A percentile compares a stretch with the other conserved stretches of the same genome.
Evolutionary conservation across 1,140 invertebrate genomes (phyloP).

Genomic region (Drosophila ercepeae): DNA sequence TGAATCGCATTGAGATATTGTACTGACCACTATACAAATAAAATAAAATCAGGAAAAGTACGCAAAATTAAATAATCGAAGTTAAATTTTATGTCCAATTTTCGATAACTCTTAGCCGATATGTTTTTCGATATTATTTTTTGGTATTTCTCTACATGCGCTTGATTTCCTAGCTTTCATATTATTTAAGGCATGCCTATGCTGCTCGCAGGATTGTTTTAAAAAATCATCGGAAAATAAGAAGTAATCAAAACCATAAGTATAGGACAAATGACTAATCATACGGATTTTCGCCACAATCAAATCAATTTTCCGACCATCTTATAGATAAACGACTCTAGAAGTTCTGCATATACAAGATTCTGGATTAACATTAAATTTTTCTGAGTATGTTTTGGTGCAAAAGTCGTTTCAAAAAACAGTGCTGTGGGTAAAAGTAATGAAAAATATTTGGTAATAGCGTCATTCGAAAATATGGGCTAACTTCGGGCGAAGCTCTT

Average conservation of each 20-base stretch:
- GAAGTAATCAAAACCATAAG: conserved; percentile 55
- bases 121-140: conserved; percentile 21
- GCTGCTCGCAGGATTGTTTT: conserved; percentile 30
- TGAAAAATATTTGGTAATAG: conserved; percentile 3
- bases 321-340: neutral
- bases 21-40: conserved; percentile 4
- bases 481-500: neutral
- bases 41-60: conserved; percentile 8
- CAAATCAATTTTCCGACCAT: neutral
- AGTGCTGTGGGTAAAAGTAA: conserved; percentile 24
- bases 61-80: neutral
- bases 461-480: conserved; percentile 1
- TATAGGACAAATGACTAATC: conserved; percentile 64
- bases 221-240: conserved; percentile 45
- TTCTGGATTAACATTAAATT: neutral
- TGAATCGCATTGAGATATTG: conserved; percentile 9
- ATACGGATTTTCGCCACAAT: conserved; percentile 8
- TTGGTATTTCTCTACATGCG: conserved; percentile 49
- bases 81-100: neutral
- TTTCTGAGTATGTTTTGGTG: conserved; percentile 21
- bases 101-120: neutral
- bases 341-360: conserved; percentile 22
- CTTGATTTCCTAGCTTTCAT: conserved; percentile 17
- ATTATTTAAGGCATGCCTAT: conserved; percentile 45
- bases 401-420: conserved; percentile 32